Percentiles rank a stretch among this genome's conserved stretches.
These are phyloP conservation scores for Leuciscus idus DNA, from an alignment of 2,113 vertebrate genomes.

Conservation along the genomic window DNA sequence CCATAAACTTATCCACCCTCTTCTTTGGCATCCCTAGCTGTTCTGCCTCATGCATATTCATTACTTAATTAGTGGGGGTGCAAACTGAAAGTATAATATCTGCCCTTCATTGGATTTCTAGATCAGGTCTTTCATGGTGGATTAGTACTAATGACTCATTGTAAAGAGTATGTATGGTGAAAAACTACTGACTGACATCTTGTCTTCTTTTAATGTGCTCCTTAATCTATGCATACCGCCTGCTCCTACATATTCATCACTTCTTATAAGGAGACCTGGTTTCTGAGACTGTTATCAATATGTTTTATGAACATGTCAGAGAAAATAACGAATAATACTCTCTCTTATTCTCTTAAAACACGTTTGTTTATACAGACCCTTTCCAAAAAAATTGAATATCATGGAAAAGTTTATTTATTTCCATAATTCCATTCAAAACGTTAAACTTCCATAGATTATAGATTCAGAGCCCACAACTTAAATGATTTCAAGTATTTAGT, in stretches of 20 bases:
- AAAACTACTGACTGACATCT: slow-evolving; percentile 20
- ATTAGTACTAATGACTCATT: slow-evolving; percentile 45
- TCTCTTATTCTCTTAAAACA: background rate
- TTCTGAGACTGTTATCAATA: background rate
- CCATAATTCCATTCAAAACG: too few relatives aligned
- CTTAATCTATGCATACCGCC: slow-evolving; percentile 25
- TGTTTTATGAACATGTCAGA: background rate
- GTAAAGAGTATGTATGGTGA: slow-evolving; percentile 30
- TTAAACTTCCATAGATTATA: too few relatives aligned
- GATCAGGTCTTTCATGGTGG: slow-evolving; percentile 38
- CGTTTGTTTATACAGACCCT: background rate
- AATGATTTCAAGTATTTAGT: too few relatives aligned
- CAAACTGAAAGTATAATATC: slow-evolving; percentile 12
- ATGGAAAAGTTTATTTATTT: too few relatives aligned
- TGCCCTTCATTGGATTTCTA: slow-evolving; percentile 13
- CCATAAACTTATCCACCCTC: slow-evolving; percentile 32
- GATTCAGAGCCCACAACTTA: too few relatives aligned
- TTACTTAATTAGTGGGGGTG: slow-evolving; percentile 24
- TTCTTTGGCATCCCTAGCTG: slow-evolving; percentile 19
- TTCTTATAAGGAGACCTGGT: background rate
- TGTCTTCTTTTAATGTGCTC: slow-evolving; percentile 20
- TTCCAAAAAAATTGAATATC: too few relatives aligned
- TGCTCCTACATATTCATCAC: slow-evolving; percentile 8
- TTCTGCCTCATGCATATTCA: slow-evolving; percentile 58
- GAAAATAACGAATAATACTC: background rate